Conservation (phyloP, 2,888 invertebrate species). For the Laspeyria flexula region DNA sequence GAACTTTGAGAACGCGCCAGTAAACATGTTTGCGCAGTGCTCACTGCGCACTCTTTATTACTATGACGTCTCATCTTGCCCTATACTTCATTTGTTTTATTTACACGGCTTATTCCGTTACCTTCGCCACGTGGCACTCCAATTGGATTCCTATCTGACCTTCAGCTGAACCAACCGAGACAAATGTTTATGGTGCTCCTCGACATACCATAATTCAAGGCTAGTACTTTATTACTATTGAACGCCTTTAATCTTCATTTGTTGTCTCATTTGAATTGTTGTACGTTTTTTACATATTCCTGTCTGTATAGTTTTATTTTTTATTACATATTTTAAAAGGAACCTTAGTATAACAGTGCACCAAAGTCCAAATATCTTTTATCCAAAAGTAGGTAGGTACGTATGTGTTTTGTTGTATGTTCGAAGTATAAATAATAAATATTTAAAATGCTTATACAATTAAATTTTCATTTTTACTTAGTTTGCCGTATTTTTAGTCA, state of each 20-base stretch:
- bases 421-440: too few species aligned
- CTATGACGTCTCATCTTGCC: constrained; percentile 66
- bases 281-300: too few species aligned
- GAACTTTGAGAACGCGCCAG: constrained; percentile 76
- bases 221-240: constrained; percentile 28
- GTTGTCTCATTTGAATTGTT: constrained; percentile 8
- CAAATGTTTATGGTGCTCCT: constrained; percentile 39
- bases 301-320: too few species aligned
- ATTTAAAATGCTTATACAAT: too few species aligned
- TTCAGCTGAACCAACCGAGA: constrained; percentile 34
- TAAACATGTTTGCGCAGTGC: constrained; percentile 82
- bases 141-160: constrained; percentile 40
- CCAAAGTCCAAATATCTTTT: too few species aligned
- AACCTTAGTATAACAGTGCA: too few species aligned
- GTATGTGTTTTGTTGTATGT: too few species aligned
- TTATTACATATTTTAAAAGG: too few species aligned
- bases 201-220: constrained; percentile 37
- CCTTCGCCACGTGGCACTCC: constrained; percentile 56
- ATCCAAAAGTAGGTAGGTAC: too few species aligned
- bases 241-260: constrained; percentile 24
- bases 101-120: constrained; percentile 64
- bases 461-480: too few species aligned
- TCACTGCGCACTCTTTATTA: constrained; percentile 74
- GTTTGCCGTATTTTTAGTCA: too few species aligned
- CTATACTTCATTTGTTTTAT: constrained; percentile 55